Evolutionary conservation across 2,888 invertebrate genomes (phyloP).

Genomic region (Electrophaes corylata): DNA sequence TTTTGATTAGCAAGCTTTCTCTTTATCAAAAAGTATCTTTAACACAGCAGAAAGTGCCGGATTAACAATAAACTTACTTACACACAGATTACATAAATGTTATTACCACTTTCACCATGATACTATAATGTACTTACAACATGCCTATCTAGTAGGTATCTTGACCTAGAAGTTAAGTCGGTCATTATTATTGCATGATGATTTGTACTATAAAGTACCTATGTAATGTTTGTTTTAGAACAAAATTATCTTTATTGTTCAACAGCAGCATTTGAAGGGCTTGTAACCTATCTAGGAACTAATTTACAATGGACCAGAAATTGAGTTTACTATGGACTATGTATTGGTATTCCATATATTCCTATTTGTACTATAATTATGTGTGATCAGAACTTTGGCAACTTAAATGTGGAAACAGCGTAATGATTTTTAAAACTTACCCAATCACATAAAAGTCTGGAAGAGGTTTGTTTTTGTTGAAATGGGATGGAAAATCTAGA

Average conservation of each 20-base stretch:
- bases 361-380: no score
- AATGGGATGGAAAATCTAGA: conserved; percentile 86
- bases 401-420: neutral
- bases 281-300: neutral
- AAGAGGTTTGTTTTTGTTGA: conserved; percentile 85
- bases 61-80: no score
- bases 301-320: no score
- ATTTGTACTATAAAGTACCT: neutral
- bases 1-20: no score
- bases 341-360: no score
- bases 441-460: conserved; percentile 95
- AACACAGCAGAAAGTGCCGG: neutral
- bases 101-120: neutral
- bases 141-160: conserved; percentile 4
- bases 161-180: conserved; percentile 44
- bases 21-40: no score
- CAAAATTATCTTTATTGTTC: neutral
- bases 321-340: no score
- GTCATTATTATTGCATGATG: conserved; percentile 34
- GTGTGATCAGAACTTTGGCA: no score
- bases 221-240: neutral
- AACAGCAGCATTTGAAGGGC: neutral
- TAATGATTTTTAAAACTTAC: conserved; percentile 70
- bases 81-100: neutral
- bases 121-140: conserved; percentile 6